Percentiles rank a stretch among this genome's conserved stretches.
Conservation (phyloP, 2,113 vertebrate genomes). For the Eulemur rufifrons region DNA sequence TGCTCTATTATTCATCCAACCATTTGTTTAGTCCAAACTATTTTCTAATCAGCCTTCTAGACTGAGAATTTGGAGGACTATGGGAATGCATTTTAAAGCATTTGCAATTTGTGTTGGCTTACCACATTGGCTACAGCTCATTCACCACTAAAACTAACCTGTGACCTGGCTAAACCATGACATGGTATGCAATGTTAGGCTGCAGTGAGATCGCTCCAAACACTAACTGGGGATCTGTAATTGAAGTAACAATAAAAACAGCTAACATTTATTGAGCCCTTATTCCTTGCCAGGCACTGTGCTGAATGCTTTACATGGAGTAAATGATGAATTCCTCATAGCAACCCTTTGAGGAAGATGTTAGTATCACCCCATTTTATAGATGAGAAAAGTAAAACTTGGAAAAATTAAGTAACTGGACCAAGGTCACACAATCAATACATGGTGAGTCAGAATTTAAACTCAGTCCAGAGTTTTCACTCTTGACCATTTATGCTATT, state of each 20-base stretch:
- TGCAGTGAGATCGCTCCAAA: neutral
- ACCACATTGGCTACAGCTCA: neutral
- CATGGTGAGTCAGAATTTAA: neutral
- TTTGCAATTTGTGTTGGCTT: constrained; percentile 67
- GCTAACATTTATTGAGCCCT: neutral
- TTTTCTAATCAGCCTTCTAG: constrained; percentile 55
- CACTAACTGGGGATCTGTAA: constrained; percentile 18
- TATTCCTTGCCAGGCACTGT: constrained; percentile 18
- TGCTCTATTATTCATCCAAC: constrained; percentile 57
- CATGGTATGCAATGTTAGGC: neutral
- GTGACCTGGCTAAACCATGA: neutral
- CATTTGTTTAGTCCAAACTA: constrained; percentile 59
- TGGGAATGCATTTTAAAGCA: constrained; percentile 67
- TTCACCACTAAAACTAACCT: constrained; percentile 29
- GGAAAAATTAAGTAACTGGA: constrained; percentile 32
- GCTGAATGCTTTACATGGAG: constrained; percentile 6
- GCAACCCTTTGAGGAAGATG: neutral
- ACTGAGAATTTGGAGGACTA: constrained; percentile 43
- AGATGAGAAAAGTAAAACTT: neutral
- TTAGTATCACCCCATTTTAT: neutral
- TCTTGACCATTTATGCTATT: neutral
- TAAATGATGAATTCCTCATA: neutral
- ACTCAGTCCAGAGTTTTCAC: neutral
- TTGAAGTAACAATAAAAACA: neutral
- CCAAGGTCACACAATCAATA: neutral